Evolutionary conservation across 2,888 invertebrate species (phyloP).

Genomic region (Caenorhabditis japonica): DNA sequence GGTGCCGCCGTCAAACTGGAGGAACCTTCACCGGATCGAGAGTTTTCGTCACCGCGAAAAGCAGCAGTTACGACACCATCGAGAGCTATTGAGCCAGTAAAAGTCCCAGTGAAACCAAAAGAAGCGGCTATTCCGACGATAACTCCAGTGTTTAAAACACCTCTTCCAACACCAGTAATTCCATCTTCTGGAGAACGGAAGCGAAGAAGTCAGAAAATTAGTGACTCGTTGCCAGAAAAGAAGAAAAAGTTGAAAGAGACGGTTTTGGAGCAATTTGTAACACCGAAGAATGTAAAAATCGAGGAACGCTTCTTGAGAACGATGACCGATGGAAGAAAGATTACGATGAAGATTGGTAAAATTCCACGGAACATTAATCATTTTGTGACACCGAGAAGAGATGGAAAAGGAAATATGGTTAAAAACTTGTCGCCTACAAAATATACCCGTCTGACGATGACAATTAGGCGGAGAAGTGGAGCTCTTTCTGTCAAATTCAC

Average conservation of each 20-base stretch:
- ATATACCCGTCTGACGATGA: conserved; percentile 40
- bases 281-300: conserved; percentile 20
- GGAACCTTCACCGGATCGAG: conserved; percentile 17
- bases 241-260: conserved; percentile 2
- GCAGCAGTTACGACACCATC: not conserved
- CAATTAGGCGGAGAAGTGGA: conserved; percentile 8
- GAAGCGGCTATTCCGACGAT: too few relatives aligned
- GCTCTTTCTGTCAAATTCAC: conserved; percentile 13
- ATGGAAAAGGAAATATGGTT: conserved; percentile 24
- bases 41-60: not conserved
- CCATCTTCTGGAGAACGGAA: conserved; percentile 5
- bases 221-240: not conserved
- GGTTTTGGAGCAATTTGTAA: conserved; percentile 1
- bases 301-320: conserved; percentile 7
- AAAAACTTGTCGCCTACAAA: conserved; percentile 17
- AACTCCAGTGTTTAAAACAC: conserved; percentile 20
- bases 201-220: conserved; percentile 23
- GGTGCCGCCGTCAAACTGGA: conserved; percentile 3
- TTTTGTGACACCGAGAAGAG: conserved; percentile 34
- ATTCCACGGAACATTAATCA: conserved; percentile 29
- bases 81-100: too few relatives aligned
- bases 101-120: too few relatives aligned
- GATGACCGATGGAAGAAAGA: conserved; percentile 17
- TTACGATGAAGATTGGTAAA: conserved; percentile 23
- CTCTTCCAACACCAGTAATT: not conserved